A percentile compares a stretch with the other conserved stretches of the same genome.
These are phyloP conservation scores for Triplophysa bombifrons DNA, from an alignment of 2,797 vertebrate genomes.

Conservation along the genomic window DNA sequence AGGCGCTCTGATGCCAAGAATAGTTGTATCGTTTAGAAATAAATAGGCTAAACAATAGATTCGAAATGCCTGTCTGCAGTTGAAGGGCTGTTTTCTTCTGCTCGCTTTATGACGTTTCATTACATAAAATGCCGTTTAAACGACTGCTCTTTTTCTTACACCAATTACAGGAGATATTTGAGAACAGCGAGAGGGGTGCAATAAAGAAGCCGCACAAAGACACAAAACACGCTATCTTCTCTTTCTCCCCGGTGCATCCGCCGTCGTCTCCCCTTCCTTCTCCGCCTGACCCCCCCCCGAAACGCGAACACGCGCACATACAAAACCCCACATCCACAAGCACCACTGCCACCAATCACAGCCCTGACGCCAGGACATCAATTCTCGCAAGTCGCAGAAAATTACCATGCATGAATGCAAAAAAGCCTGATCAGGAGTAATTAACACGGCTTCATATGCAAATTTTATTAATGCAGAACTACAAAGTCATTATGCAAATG, in stretches of 20 bases:
- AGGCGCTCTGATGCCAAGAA: constrained; percentile 46
- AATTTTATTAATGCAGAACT: constrained; percentile 99
- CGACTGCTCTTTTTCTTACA: constrained; percentile 58
- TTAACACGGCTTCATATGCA: constrained; percentile 99
- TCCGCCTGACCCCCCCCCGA: constrained; percentile 45
- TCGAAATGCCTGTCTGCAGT: constrained; percentile 65
- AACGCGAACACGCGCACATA: constrained; percentile 48
- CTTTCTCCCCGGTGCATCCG: constrained; percentile 51
- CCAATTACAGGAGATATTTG: constrained; percentile 65
- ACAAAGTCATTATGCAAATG: constrained; percentile 99
- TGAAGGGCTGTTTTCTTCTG: constrained; percentile 44
- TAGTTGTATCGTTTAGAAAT: constrained; percentile 59
- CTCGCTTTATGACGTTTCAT: constrained; percentile 48
- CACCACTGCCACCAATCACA: constrained; percentile 73
- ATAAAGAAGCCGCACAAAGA: constrained; percentile 57
- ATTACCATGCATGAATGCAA: constrained; percentile 99
- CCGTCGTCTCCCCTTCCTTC: constrained; percentile 44
- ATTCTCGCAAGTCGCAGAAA: constrained; percentile 99
- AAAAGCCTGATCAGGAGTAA: constrained; percentile 99
- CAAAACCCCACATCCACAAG: constrained; percentile 61
- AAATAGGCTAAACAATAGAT: constrained; percentile 70
- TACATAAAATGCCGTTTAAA: constrained; percentile 61
- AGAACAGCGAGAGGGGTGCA: constrained; percentile 54
- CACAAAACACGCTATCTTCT: constrained; percentile 55
- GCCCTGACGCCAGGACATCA: constrained; percentile 93